Base-by-base conservation (phyloP, 1,140 invertebrate species). In the Hestina assimilis region DNA sequence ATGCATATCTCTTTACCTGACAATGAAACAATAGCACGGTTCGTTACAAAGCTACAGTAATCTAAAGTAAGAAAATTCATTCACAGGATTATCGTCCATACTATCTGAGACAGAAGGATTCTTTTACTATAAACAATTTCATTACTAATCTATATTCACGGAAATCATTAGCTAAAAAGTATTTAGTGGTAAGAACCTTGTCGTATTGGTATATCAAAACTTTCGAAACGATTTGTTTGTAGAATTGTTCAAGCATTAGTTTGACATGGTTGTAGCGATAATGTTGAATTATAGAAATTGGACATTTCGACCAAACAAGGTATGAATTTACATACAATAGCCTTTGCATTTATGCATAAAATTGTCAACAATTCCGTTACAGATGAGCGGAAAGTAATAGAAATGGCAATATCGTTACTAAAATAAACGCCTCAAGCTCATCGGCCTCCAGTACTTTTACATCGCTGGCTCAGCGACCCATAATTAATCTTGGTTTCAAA, bases 101-200 rank as follows among this genome's bases (percentile, higher is more conserved):
- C 6, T 1, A 7, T 4, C 12, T n/a, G 12, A 0, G 11, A 15
- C 1, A 24, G 35, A 35, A 35, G 20, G 7, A 4, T 5, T 15
- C 35, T 1, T 8, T n/a, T 48, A 2, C 8, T 3, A 14, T 21
- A 11, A 21, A 2, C 28, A n/a, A 23, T 15, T 35, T 14, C 14
- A 35, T 38, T 17, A 20, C 0, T 48, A 24, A 21, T 21, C 14
- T 35, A 35, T 12, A 20, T 48, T 48, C 46, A 11, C 29, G 46
- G 46, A 48, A 48, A 35, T 48, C 29, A 48, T 48, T 48, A 48
- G 46, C 19, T 17, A 9, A 19, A 46, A 48, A 31, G 20, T 9
- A 17, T 47, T 47, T 24, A 45, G 42, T n/a, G 1, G n/a, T 28
- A 28, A 38, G 15, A 38, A 38, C 33, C 8, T 20, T 38, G 11